phyloP scores from a whole-genome alignment of 2,797 vertebrate genomes.

The Limnodromus scolopaceus region DNA sequence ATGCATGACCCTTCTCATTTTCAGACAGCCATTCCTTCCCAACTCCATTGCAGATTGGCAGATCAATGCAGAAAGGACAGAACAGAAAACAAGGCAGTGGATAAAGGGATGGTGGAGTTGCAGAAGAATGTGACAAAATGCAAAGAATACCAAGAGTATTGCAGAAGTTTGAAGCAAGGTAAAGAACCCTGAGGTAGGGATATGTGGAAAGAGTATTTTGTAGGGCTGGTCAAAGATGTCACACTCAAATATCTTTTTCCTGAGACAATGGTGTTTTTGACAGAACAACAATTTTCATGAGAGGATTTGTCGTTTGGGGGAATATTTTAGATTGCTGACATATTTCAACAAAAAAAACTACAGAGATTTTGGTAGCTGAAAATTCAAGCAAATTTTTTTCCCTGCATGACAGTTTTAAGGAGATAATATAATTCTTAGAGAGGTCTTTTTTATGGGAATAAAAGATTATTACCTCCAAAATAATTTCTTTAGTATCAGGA shows the following conservation, averaged over 20 bases:
- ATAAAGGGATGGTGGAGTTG: background rate
- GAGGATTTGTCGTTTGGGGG: background rate
- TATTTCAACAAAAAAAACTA: background rate
- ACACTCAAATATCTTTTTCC: background rate
- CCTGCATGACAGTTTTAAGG: background rate
- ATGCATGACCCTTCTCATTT: background rate
- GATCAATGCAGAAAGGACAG: background rate
- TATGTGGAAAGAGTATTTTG: background rate
- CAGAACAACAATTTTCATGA: background rate
- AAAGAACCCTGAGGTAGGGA: background rate
- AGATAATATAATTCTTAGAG: background rate
- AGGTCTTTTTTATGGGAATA: background rate
- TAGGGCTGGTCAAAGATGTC: background rate
- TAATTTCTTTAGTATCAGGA: background rate
- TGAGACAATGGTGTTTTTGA: background rate
- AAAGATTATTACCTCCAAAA: background rate
- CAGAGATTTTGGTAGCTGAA: background rate
- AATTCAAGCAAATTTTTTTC: background rate
- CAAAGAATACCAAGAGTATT: background rate
- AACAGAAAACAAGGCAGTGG: background rate
- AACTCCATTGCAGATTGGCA: background rate
- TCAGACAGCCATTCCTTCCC: background rate
- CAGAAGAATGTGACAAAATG: background rate
- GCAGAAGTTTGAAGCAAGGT: background rate
- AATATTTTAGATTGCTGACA: background rate